Evolutionary conservation across 2,113 vertebrate species (phyloP).

Genomic region (Pseudonaja textilis): DNA sequence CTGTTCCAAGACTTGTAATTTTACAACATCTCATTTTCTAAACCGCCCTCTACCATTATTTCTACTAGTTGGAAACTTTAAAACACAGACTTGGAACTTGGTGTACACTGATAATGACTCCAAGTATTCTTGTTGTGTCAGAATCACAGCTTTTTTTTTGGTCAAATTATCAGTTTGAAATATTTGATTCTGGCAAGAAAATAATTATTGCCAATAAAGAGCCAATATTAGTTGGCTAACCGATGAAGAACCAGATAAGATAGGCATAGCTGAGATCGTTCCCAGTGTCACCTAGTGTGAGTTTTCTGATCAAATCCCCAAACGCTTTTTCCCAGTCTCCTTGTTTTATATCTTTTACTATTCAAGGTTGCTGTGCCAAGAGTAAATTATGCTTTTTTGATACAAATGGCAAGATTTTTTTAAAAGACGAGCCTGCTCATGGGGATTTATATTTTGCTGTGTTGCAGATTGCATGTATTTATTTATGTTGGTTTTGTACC

Average conservation of each 20-base stretch:
- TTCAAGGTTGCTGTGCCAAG: not conserved
- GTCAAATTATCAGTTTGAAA: not conserved
- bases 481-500: not conserved
- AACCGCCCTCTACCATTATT: not conserved
- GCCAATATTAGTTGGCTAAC: constrained; percentile 24
- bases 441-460: not conserved
- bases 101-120: not conserved
- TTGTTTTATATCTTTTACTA: constrained; percentile 24
- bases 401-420: not conserved
- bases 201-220: constrained; percentile 35
- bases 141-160: not conserved
- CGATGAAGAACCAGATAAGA: not conserved
- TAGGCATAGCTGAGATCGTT: not conserved
- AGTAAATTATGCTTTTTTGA: not conserved
- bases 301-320: constrained; percentile 25
- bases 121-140: not conserved
- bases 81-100: not conserved
- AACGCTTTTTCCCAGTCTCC: not conserved
- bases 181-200: not conserved
- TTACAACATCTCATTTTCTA: rapidly evolving
- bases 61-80: not conserved
- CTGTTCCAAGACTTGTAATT: not conserved
- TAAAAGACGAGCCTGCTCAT: constrained; percentile 2
- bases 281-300: not conserved
- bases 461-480: not conserved